A percentile compares a stretch with the other conserved stretches of the same genome.
phyloP scores from a whole-genome alignment of 2,797 vertebrate species.

The Enteromius argenteus region DNA sequence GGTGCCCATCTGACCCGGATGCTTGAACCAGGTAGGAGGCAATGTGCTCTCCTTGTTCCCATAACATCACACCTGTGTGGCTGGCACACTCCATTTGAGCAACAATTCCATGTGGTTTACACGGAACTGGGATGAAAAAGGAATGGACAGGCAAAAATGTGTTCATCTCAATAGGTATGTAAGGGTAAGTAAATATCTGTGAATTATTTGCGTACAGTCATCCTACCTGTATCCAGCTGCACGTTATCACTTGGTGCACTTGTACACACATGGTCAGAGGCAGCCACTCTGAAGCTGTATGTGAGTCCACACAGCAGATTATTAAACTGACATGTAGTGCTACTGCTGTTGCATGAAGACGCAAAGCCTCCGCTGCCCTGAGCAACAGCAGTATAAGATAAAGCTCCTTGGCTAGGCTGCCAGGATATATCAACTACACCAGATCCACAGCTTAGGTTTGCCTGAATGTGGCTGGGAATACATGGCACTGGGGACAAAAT shows the following conservation, averaged over 20 bases:
- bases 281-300: slow-evolving; percentile 74
- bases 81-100: slow-evolving; percentile 70
- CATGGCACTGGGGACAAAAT: slow-evolving; percentile 73
- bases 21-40: slow-evolving; percentile 71
- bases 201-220: background rate
- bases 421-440: slow-evolving; percentile 72
- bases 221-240: slow-evolving; percentile 72
- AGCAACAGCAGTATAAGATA: slow-evolving; percentile 69
- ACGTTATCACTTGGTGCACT: slow-evolving; percentile 66
- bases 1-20: slow-evolving; percentile 71
- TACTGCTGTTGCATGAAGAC: slow-evolving; percentile 66
- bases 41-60: slow-evolving; percentile 69
- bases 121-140: slow-evolving; percentile 68
- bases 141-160: background rate
- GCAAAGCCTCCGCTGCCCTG: slow-evolving; percentile 68
- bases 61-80: slow-evolving; percentile 73
- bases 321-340: slow-evolving; percentile 66
- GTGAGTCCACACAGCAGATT: slow-evolving; percentile 74
- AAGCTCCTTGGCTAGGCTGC: slow-evolving; percentile 74
- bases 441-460: slow-evolving; percentile 69
- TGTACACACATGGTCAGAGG: slow-evolving; percentile 67
- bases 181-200: background rate
- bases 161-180: background rate
- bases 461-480: slow-evolving; percentile 66
- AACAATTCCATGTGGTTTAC: slow-evolving; percentile 68